A percentile compares a stretch with the other conserved stretches of the same genome.
These are phyloP conservation scores for Apodemia duryi DNA, from an alignment of 2,888 invertebrate genomes.

Conservation along the genomic window DNA sequence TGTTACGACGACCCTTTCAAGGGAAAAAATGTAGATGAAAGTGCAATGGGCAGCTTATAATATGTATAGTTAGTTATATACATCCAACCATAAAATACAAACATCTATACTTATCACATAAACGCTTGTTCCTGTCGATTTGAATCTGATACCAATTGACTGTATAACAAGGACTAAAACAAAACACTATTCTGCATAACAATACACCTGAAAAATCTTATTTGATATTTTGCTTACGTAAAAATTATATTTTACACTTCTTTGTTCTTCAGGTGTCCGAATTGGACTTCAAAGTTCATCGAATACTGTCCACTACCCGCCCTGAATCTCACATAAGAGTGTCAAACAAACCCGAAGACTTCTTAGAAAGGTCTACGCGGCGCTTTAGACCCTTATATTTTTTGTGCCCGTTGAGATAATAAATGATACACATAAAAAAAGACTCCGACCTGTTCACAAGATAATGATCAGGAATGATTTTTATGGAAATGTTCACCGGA, in stretches of 20 bases:
- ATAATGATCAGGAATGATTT: conserved; percentile 75
- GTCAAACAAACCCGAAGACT: conserved; percentile 73
- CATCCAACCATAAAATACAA: too few relatives aligned
- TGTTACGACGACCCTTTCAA: too few relatives aligned
- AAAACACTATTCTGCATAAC: too few relatives aligned
- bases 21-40: too few relatives aligned
- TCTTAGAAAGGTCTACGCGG: conserved; percentile 75
- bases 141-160: too few relatives aligned
- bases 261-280: conserved; percentile 50
- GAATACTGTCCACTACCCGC: conserved; percentile 53
- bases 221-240: too few relatives aligned
- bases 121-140: too few relatives aligned
- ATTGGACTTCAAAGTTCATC: conserved; percentile 49
- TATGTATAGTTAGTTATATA: too few relatives aligned
- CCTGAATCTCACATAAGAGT: conserved; percentile 71
- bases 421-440: conserved; percentile 76
- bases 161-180: too few relatives aligned
- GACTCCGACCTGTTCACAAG: conserved; percentile 74
- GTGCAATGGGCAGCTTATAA: too few relatives aligned
- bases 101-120: too few relatives aligned
- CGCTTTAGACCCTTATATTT: conserved; percentile 70
- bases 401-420: conserved; percentile 75
- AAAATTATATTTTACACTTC: conserved; percentile 52
- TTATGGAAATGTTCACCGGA: conserved; percentile 76
- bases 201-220: too few relatives aligned